These are phyloP conservation scores for Oedothorax gibbosus DNA, from an alignment of 1,140 invertebrate species.

Conservation along the genomic window DNA sequence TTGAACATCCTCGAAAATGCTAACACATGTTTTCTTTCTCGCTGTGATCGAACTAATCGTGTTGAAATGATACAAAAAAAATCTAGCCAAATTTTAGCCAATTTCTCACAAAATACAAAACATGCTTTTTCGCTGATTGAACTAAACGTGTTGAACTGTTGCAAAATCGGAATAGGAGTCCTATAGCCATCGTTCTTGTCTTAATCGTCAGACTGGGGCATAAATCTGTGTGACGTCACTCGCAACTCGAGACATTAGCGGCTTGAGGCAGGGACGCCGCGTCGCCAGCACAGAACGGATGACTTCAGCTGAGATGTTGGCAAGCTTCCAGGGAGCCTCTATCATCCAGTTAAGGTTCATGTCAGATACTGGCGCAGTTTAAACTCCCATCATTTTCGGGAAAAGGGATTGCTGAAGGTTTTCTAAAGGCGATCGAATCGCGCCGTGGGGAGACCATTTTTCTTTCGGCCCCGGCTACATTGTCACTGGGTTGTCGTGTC, in stretches of 20 bases:
- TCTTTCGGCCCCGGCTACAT: constrained; percentile 51
- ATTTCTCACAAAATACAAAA: too few relatives aligned
- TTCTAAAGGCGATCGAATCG: constrained; percentile 54
- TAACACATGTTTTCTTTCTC: too few relatives aligned
- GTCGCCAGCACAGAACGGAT: constrained; percentile 49
- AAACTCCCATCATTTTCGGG: constrained; percentile 60
- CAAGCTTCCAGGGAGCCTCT: constrained; percentile 56
- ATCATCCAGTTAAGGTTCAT: constrained; percentile 61
- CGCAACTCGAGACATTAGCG: constrained; percentile 58
- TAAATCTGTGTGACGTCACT: constrained; percentile 57
- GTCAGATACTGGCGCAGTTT: constrained; percentile 60
- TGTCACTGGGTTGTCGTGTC: constrained; percentile 59
- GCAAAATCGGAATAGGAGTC: too few relatives aligned
- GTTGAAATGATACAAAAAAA: too few relatives aligned
- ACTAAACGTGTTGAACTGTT: too few relatives aligned
- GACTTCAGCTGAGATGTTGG: constrained; percentile 48
- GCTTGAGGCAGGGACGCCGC: constrained; percentile 50
- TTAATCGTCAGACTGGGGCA: constrained; percentile 39
- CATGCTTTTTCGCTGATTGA: too few relatives aligned
- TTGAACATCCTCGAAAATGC: too few relatives aligned
- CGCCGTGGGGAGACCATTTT: constrained; percentile 51
- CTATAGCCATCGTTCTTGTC: constrained; percentile 13
- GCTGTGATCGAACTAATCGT: too few relatives aligned
- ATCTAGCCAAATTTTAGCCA: too few relatives aligned
- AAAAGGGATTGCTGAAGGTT: constrained; percentile 58